Base-by-base conservation (phyloP, 2,113 vertebrate species). In the Brienomyrus brachyistius region DNA sequence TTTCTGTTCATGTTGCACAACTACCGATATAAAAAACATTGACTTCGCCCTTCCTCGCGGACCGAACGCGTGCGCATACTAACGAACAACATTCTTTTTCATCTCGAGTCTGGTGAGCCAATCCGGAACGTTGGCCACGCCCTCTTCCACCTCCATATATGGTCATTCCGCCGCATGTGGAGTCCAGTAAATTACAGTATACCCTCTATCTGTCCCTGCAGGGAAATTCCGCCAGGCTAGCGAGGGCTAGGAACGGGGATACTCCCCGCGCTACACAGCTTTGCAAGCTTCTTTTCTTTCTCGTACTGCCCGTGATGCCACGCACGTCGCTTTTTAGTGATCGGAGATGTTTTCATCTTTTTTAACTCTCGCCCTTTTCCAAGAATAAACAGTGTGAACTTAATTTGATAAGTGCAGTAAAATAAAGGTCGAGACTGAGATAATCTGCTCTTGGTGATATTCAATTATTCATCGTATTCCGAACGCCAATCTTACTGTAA, bases 211-310 rank as follows among this genome's bases (percentile, higher is more conserved):
- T 93, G 92, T 91, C 92, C 92, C 93, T 92, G 95, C 94, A 95
- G 95, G 95, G 95, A 96, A 96, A 96, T 96, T 96, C 96, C 96
- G 92, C 92, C 95, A 94, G 91, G 92, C 87, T 88, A 66, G 54
- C 23, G 87, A 88, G 87, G 87, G 40, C 87, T 88, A 88, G 35
- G 48, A 66, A 88, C 40, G 19, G 59, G 87, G 35, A 66, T 62
- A 45, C 40, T 45, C 56, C 56, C 35, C 3, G 54, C 52, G 21
- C 19, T 54, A 56, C 27, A 45, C 54, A 13, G 40, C 35, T 31
- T 27, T 62, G 56, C 56, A 43, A 88, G 21, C 35, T 47, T 13
- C 45, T 31, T 62, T 66, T 62, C 40, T 66, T 62, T 54, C 50
- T 35, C 51, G 82, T 48, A 48, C 23, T 62, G 7, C 86, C n/a